Evolutionary conservation across 2,888 invertebrate genomes (phyloP).

Genomic region (Epistrophe eligans): DNA sequence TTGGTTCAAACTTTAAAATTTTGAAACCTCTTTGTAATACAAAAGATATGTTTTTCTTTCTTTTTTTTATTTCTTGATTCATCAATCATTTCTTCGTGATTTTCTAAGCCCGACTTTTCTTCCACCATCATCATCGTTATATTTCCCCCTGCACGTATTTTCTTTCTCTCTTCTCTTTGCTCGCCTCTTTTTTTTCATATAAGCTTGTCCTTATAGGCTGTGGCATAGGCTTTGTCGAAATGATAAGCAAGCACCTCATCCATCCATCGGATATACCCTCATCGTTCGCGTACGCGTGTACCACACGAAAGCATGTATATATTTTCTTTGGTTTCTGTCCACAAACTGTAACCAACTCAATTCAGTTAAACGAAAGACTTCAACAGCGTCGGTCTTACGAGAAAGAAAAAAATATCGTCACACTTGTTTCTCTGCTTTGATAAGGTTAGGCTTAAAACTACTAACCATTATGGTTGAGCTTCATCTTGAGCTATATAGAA

Average conservation of each 20-base stretch:
- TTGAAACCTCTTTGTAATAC: constrained; percentile 4
- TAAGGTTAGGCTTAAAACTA: constrained; percentile 1
- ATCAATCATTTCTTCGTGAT: constrained; percentile 32
- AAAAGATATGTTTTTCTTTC: not conserved
- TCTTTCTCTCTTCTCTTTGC: constrained; percentile 27
- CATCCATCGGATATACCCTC: constrained; percentile 29
- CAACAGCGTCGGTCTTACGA: constrained; percentile 67
- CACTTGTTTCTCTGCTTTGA: constrained; percentile 5
- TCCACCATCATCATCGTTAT: constrained; percentile 12
- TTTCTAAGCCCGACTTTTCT: constrained; percentile 46
- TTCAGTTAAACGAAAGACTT: constrained; percentile 75
- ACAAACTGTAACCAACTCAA: constrained; percentile 52
- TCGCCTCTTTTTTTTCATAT: not conserved
- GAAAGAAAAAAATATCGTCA: constrained; percentile 13
- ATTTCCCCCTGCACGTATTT: constrained; percentile 39
- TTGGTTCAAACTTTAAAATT: constrained; percentile 28
- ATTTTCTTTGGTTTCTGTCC: constrained; percentile 65
- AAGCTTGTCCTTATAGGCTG: constrained; percentile 6
- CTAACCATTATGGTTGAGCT: constrained; percentile 37
- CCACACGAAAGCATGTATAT: constrained; percentile 21
- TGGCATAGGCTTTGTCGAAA: constrained; percentile 36
- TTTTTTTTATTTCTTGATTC: constrained; percentile 16
- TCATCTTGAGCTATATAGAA: not conserved
- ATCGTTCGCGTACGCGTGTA: constrained; percentile 29
- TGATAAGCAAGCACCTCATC: constrained; percentile 70